phyloP scores from a whole-genome alignment of 2,888 invertebrate genomes.

The Hypercompe scribonia region DNA sequence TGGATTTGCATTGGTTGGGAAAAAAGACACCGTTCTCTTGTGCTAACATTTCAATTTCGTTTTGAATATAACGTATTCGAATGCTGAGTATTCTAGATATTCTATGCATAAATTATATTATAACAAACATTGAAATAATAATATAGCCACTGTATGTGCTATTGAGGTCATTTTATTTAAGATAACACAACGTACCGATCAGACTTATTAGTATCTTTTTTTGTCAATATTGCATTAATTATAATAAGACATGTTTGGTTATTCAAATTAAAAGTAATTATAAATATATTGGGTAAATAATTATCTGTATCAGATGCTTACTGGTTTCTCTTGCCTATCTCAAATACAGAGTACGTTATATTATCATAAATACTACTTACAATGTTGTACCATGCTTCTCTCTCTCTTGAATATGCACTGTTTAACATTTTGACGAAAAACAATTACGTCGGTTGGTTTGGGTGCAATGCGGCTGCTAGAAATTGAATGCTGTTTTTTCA shows the following conservation, averaged over 20 bases:
- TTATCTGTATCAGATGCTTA: background rate
- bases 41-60: slow-evolving; percentile 24
- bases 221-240: background rate
- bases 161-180: background rate
- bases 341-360: background rate
- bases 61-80: slow-evolving; percentile 21
- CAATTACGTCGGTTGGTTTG: slow-evolving; percentile 52
- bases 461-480: slow-evolving; percentile 61
- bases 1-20: slow-evolving; percentile 33
- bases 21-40: slow-evolving; percentile 24
- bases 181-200: background rate
- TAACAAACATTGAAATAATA: background rate
- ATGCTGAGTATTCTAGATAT: background rate
- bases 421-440: slow-evolving; percentile 50
- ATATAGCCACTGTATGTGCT: background rate
- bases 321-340: background rate
- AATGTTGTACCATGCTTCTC: background rate
- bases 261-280: background rate
- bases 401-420: slow-evolving; percentile 36
- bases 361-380: background rate
- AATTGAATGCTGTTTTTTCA: slow-evolving; percentile 33
- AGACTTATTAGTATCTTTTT: background rate
- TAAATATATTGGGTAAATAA: background rate
- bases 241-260: background rate
- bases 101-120: background rate